phyloP scores from a whole-genome alignment of 1,140 invertebrate genomes.

The Phthorimaea operculella region DNA sequence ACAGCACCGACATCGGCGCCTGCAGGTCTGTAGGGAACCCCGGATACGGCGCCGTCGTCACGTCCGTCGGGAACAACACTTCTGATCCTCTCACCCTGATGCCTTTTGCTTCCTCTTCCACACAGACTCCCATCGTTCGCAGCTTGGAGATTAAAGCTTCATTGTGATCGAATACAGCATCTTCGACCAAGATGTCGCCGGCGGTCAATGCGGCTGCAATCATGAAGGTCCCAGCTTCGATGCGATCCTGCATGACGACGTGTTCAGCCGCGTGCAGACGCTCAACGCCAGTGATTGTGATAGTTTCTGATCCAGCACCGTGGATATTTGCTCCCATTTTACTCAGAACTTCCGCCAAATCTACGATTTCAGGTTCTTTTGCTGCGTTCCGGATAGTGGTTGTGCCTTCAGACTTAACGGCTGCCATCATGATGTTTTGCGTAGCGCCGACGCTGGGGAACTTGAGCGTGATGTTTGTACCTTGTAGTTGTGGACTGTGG shows the following conservation, averaged over 20 bases:
- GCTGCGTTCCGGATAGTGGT: slow-evolving; percentile 31
- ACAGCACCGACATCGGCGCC: slow-evolving; percentile 25
- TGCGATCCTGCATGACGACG: slow-evolving; percentile 28
- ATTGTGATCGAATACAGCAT: not conserved
- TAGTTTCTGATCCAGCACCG: slow-evolving; percentile 16
- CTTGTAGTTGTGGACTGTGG: slow-evolving; percentile 15
- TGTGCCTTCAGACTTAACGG: not conserved
- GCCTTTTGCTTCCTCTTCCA: not conserved
- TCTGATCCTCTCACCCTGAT: no score
- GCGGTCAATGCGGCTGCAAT: slow-evolving; percentile 23
- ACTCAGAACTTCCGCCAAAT: slow-evolving; percentile 24
- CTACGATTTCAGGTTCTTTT: slow-evolving; percentile 31
- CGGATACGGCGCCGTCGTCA: slow-evolving; percentile 29
- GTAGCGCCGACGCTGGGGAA: not conserved
- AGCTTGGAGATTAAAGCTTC: not conserved
- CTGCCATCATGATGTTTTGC: not conserved
- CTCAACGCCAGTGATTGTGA: slow-evolving; percentile 17
- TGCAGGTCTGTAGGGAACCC: slow-evolving; percentile 41
- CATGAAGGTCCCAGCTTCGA: slow-evolving; percentile 34
- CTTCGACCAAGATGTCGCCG: not conserved
- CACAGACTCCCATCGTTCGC: not conserved
- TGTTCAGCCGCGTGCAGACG: slow-evolving; percentile 18
- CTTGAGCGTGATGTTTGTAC: slow-evolving; percentile 28
- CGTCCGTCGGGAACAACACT: slow-evolving; percentile 9
- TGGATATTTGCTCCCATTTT: slow-evolving; percentile 34